A percentile compares a stretch with the other conserved stretches of the same genome.
Conservation (phyloP, 2,888 invertebrate species). For the Perdita meconis region DNA sequence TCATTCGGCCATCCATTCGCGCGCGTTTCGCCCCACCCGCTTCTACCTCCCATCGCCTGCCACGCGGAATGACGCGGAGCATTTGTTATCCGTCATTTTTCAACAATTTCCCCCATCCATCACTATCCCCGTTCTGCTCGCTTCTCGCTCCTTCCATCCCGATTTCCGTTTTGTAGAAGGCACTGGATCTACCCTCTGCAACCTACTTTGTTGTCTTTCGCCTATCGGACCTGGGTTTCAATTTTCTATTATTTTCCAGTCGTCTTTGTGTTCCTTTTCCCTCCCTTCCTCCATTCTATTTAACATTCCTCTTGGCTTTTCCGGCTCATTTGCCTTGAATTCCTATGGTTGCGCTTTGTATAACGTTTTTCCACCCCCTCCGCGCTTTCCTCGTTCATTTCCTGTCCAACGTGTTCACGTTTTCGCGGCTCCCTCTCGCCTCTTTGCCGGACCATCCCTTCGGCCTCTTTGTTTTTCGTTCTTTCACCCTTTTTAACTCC, state of each 20-base stretch:
- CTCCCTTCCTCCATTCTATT: no score
- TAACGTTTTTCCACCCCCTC: no score
- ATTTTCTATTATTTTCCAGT: no score
- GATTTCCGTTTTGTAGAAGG: not conserved
- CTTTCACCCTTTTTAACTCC: not conserved
- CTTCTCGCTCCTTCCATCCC: conserved; percentile 5
- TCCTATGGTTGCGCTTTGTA: no score
- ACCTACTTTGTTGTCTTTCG: no score
- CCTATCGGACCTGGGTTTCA: no score
- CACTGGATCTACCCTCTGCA: not conserved
- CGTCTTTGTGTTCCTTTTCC: no score
- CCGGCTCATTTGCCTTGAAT: no score
- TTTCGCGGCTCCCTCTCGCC: not conserved
- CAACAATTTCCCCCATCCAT: conserved; percentile 34
- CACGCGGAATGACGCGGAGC: not conserved
- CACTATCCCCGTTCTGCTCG: conserved; percentile 5
- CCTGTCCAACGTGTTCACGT: no score
- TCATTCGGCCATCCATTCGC: conserved; percentile 16
- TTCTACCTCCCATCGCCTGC: not conserved
- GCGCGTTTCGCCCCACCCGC: not conserved
- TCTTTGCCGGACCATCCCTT: not conserved
- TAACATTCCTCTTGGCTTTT: no score
- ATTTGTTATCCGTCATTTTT: conserved; percentile 34
- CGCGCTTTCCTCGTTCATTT: no score
- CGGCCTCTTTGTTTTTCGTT: not conserved